phyloP scores from a whole-genome alignment of 2,888 invertebrate genomes.

The Tetheella fluctuosa region DNA sequence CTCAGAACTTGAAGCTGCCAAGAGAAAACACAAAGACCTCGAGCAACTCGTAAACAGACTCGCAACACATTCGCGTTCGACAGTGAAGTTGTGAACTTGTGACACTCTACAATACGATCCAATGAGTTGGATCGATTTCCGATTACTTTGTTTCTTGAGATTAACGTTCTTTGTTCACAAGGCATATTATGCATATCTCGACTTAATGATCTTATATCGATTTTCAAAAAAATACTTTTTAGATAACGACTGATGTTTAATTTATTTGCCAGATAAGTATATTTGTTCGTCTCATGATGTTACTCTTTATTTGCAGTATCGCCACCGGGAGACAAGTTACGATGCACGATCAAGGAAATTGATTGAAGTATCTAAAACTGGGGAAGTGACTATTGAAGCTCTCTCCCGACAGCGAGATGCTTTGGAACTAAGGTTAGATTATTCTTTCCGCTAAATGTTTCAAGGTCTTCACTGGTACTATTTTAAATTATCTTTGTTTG shows the following conservation, averaged over 20 bases:
- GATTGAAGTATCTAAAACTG: slow-evolving; percentile 71
- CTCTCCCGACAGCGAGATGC: slow-evolving; percentile 73
- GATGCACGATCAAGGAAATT: slow-evolving; percentile 72
- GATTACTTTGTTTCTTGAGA: background rate
- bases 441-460: background rate
- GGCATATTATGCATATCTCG: background rate
- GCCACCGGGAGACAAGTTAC: slow-evolving; percentile 67
- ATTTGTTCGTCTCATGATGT: background rate
- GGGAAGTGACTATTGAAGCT: slow-evolving; percentile 70
- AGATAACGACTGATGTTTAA: background rate
- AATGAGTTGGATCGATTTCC: slow-evolving; percentile 9
- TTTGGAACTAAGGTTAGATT: slow-evolving; percentile 64
- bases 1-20: slow-evolving; percentile 57
- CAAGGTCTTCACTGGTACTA: background rate
- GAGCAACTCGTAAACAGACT: slow-evolving; percentile 73
- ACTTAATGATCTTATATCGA: background rate
- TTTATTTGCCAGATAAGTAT: background rate
- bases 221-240: background rate
- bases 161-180: background rate
- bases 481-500: background rate
- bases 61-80: slow-evolving; percentile 47
- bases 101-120: slow-evolving; percentile 52
- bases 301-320: slow-evolving; percentile 54
- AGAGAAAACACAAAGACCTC: slow-evolving; percentile 71
- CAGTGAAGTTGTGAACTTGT: slow-evolving; percentile 64